phyloP scores from a whole-genome alignment of 2,797 vertebrate species.

The Danio albolineatus region DNA sequence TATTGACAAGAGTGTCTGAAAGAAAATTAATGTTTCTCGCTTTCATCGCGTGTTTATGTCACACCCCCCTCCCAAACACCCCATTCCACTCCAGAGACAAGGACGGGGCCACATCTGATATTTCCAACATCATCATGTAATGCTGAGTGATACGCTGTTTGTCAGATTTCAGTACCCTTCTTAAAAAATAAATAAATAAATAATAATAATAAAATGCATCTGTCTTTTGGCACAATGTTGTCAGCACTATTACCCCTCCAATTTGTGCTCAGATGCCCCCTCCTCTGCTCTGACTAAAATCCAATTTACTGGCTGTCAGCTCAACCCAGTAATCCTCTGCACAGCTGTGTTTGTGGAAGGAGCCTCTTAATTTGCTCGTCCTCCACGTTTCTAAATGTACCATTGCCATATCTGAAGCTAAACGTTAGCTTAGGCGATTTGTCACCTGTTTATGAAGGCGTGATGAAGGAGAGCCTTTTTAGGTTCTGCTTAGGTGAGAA shows the following conservation, averaged over 20 bases:
- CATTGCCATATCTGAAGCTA: slow-evolving; percentile 66
- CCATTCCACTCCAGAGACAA: slow-evolving; percentile 43
- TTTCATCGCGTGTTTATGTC: slow-evolving; percentile 52
- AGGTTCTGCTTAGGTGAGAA: neutral
- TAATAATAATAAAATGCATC: slow-evolving; percentile 66
- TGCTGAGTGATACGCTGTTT: slow-evolving; percentile 70
- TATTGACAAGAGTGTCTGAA: slow-evolving; percentile 67
- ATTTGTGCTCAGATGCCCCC: slow-evolving; percentile 76
- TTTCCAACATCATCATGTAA: slow-evolving; percentile 43
- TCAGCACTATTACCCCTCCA: slow-evolving; percentile 79
- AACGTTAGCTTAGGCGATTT: slow-evolving; percentile 32
- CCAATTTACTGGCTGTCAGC: slow-evolving; percentile 87
- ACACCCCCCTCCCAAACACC: slow-evolving; percentile 13
- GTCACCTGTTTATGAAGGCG: slow-evolving; percentile 13
- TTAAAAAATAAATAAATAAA: neutral
- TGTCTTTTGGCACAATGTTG: slow-evolving; percentile 80
- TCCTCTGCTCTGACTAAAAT: slow-evolving; percentile 83
- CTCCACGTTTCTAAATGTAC: slow-evolving; percentile 75
- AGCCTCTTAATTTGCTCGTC: slow-evolving; percentile 81
- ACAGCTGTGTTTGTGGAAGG: slow-evolving; percentile 80
- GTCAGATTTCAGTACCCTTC: slow-evolving; percentile 76
- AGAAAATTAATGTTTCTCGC: slow-evolving; percentile 66
- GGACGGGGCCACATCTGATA: slow-evolving; percentile 48
- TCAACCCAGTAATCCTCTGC: slow-evolving; percentile 83
- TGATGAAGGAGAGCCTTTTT: slow-evolving; percentile 1